Percentiles rank a stretch among this genome's conserved stretches.
Conservation (phyloP, 2,797 vertebrate genomes). For the Gallinago nigripennis region DNA sequence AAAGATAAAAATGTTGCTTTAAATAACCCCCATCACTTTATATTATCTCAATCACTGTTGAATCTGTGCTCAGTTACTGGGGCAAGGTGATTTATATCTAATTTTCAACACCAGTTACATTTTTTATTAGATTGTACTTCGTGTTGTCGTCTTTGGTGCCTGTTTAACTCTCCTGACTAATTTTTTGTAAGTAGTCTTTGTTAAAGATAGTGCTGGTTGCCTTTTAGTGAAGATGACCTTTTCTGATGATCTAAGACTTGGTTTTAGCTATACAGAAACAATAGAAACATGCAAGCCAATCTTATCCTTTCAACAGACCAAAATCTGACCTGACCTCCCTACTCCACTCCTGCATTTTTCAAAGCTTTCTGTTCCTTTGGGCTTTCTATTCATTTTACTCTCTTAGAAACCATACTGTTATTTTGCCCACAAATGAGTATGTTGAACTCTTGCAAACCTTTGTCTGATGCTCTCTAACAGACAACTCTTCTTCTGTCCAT, state of each 20-base stretch:
- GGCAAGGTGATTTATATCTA: neutral
- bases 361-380: neutral
- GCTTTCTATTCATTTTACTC: neutral
- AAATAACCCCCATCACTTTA: neutral
- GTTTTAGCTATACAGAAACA: neutral
- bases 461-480: neutral
- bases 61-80: neutral
- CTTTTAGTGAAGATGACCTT: neutral
- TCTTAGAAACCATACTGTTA: neutral
- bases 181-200: neutral
- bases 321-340: neutral
- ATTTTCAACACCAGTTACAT: neutral
- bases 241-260: neutral
- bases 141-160: neutral
- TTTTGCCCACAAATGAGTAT: neutral
- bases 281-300: neutral
- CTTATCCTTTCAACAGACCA: neutral
- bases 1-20: neutral
- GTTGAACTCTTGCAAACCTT: neutral
- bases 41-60: neutral
- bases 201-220: neutral
- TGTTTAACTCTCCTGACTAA: neutral
- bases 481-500: neutral
- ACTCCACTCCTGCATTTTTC: neutral
- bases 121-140: neutral